phyloP scores from a whole-genome alignment of 2,113 vertebrate genomes.

The Euleptes europaea region DNA sequence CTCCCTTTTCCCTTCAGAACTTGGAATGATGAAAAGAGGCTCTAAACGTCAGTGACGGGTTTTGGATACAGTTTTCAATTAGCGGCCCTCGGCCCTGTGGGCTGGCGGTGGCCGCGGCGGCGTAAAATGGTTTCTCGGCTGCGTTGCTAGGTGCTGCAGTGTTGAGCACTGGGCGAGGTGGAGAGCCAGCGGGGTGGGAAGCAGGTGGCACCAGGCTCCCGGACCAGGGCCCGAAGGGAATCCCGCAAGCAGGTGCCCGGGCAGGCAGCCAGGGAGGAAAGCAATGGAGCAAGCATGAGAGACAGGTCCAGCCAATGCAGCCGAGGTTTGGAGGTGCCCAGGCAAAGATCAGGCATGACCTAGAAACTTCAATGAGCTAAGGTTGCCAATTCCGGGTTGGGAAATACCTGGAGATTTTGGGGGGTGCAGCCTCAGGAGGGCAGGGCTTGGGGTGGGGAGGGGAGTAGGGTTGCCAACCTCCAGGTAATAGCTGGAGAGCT shows the following conservation, averaged over 20 bases:
- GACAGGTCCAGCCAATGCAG: too few relatives aligned
- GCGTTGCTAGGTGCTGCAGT: not conserved
- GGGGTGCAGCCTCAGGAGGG: too few relatives aligned
- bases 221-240: not conserved
- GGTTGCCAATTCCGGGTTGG: too few relatives aligned
- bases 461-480: too few relatives aligned
- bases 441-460: too few relatives aligned
- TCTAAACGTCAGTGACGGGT: not conserved
- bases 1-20: not conserved
- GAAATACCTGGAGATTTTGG: too few relatives aligned
- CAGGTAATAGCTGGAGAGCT: too few relatives aligned
- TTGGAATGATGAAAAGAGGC: not conserved
- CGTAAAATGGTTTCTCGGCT: not conserved
- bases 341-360: too few relatives aligned
- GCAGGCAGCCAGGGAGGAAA: not conserved
- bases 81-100: not conserved
- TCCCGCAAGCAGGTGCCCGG: not conserved
- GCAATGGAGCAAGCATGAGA: not conserved
- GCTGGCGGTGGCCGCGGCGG: not conserved
- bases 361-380: too few relatives aligned
- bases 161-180: not conserved
- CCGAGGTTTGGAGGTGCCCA: too few relatives aligned
- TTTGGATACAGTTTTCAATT: not conserved
- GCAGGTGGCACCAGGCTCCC: not conserved
- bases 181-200: too few relatives aligned